These are phyloP conservation scores for Drosophila lutescens DNA, from an alignment of 2,888 invertebrate species.

Conservation along the genomic window DNA sequence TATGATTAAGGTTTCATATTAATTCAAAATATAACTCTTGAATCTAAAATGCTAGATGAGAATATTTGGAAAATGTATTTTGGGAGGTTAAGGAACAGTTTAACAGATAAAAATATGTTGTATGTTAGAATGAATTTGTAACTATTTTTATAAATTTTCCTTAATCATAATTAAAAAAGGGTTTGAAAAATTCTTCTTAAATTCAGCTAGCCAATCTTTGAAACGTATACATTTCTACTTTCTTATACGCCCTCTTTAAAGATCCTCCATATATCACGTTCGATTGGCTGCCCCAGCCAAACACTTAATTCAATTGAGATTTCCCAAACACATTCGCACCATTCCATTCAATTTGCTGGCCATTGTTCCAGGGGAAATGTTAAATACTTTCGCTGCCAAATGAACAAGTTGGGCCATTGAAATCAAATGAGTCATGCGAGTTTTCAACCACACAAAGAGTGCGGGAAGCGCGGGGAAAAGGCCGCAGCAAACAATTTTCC, in stretches of 20 bases:
- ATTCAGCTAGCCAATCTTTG: too few relatives aligned
- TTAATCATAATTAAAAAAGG: too few relatives aligned
- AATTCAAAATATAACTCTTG: too few relatives aligned
- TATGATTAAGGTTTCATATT: too few relatives aligned
- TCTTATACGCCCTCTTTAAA: background rate
- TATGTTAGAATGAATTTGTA: too few relatives aligned
- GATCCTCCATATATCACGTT: slow-evolving; percentile 1
- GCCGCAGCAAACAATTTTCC: slow-evolving; percentile 19
- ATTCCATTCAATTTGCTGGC: slow-evolving; percentile 44
- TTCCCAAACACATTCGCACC: slow-evolving; percentile 29
- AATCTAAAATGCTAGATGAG: too few relatives aligned
- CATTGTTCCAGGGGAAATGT: slow-evolving; percentile 47
- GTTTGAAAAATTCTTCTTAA: too few relatives aligned
- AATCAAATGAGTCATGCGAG: slow-evolving; percentile 73
- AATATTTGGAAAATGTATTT: too few relatives aligned
- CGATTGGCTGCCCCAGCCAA: slow-evolving; percentile 2
- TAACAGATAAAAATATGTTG: too few relatives aligned
- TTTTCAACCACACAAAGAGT: slow-evolving; percentile 34
- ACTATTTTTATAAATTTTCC: too few relatives aligned
- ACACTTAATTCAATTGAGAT: slow-evolving; percentile 45
- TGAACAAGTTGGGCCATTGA: slow-evolving; percentile 70
- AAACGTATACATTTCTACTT: too few relatives aligned
- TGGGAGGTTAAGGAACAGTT: too few relatives aligned
- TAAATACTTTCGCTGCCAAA: slow-evolving; percentile 69
- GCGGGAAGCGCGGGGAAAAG: background rate